Base-by-base conservation (phyloP, 2,113 vertebrate species). In the Gymnarchus niloticus region DNA sequence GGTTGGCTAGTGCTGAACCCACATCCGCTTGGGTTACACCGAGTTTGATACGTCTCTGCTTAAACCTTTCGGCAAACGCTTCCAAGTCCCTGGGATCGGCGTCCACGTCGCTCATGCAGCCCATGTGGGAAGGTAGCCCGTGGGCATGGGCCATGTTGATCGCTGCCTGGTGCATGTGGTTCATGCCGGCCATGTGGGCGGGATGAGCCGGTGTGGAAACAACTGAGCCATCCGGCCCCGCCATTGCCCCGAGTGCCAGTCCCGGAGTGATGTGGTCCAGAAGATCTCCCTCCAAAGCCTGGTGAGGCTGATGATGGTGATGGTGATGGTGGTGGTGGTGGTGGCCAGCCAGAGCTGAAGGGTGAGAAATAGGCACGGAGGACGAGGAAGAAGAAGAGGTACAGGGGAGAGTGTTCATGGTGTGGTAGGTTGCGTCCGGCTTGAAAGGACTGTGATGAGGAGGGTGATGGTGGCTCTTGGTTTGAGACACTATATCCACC, bases 361-460 rank as follows among this genome's bases (percentile, higher is more conserved):
- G 96, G 92, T 98, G 98, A 83, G 97, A 97, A 90, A 97, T 98
- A 92, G 98, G 98, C 91, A 98, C 96, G 80, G 98, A 97, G n/a
- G 95, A 95, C 17, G 97, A 96, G 2, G 97, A 97, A 85, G 97
- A 97, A 69, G 97, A 96, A 85, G 97, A 98, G 84, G 97, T 97
- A 94, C 98, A 99, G 78, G 98, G 98, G 88, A 97, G 97, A 92
- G 97, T 96, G 94, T 99, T 99, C 97, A 99, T 99, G 93, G 97
- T 99, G 96, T 98, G 97, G 94, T 99, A 99, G 87, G 98, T 98
- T 85, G 97, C 97, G 97, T 99, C 98, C 93, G 98, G 98, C 94
- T 99, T 99, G 96, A 96, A 99, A 91, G 98, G 98, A 86, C 97
- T 99, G 96, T 99, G 98, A 91, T 99, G 98, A 88, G 97, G 97